A percentile compares a stretch with the other conserved stretches of the same genome.
Evolutionary conservation across 2,113 vertebrate species (phyloP).

Genomic region (Chionis minor): DNA sequence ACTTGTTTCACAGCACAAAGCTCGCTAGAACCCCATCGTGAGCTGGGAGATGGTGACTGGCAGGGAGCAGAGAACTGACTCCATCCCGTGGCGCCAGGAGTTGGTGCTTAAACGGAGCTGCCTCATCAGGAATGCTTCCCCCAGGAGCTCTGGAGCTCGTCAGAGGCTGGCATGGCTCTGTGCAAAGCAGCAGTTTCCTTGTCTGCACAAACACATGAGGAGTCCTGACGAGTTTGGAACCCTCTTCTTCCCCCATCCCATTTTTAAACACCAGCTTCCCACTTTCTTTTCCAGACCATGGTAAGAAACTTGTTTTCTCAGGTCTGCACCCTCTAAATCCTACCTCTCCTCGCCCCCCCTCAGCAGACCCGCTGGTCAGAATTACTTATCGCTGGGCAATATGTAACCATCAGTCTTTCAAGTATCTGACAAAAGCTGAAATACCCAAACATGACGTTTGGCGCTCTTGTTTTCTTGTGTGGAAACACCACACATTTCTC

Average conservation of each 20-base stretch:
- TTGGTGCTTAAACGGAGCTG: neutral
- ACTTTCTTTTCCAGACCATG: neutral
- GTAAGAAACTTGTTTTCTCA: neutral
- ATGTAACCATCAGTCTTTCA: neutral
- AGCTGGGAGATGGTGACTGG: neutral
- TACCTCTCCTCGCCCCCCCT: neutral
- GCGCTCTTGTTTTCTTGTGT: neutral
- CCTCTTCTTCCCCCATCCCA: neutral
- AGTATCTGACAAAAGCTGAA: neutral
- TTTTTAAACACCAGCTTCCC: neutral
- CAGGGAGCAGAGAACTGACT: neutral
- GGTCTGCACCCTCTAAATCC: neutral
- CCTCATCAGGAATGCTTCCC: neutral
- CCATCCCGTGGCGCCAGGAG: fast-evolving
- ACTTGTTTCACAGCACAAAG: neutral
- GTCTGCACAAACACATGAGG: neutral
- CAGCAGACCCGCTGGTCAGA: neutral
- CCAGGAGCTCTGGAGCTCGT: neutral
- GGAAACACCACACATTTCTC: neutral
- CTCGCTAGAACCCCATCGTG: neutral
- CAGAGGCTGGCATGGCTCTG: neutral
- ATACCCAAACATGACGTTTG: neutral
- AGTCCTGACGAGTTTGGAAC: neutral
- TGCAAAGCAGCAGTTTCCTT: neutral
- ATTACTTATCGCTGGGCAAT: neutral